Percentiles rank a stretch among this genome's conserved stretches.
phyloP scores from a whole-genome alignment of 2,797 vertebrate species.

The Xenentodon cancila region DNA sequence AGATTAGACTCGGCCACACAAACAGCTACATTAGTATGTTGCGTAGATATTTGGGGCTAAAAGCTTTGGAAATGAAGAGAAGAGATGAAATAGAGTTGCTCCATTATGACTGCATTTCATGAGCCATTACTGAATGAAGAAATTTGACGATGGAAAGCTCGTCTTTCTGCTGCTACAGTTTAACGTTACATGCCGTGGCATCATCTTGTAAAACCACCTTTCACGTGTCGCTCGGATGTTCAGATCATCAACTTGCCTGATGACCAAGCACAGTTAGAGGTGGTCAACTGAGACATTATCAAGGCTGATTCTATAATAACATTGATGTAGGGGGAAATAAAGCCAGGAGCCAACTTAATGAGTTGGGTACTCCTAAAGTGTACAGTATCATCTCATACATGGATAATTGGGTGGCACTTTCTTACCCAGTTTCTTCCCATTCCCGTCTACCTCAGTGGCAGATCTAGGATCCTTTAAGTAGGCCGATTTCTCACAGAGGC shows the following conservation, averaged over 20 bases:
- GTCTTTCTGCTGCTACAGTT: no score
- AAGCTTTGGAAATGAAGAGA: neutral
- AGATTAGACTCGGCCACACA: neutral
- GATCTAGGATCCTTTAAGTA: no score
- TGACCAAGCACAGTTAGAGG: neutral
- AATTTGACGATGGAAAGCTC: no score
- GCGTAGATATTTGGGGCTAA: neutral
- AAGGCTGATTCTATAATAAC: neutral
- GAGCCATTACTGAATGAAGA: no score
- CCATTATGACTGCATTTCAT: neutral
- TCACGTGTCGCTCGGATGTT: no score
- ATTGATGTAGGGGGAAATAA: neutral
- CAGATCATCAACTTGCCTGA: no score
- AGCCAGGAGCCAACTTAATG: neutral
- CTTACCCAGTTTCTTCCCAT: neutral
- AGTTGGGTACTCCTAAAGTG: neutral
- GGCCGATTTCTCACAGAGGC: no score
- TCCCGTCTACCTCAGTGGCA: neutral
- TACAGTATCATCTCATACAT: conserved; percentile 4
- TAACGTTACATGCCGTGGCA: no score
- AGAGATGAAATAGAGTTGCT: neutral
- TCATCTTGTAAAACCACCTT: no score
- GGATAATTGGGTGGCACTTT: neutral
- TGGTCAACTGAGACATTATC: neutral
- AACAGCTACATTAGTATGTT: conserved; percentile 1